Evolutionary conservation across 2,797 vertebrate genomes (phyloP).

Genomic region (Trichosurus vulpecula): DNA sequence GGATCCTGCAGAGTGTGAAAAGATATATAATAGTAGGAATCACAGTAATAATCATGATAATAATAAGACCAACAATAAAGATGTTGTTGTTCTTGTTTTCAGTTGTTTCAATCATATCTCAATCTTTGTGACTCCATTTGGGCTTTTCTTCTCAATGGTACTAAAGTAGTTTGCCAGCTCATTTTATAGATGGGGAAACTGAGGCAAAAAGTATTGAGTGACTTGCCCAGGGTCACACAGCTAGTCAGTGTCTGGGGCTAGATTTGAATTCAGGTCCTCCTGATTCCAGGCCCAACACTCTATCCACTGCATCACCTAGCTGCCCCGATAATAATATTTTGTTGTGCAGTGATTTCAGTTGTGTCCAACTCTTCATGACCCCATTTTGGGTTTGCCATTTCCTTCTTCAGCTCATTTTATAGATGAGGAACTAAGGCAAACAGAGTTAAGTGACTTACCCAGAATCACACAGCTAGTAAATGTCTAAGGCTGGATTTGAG

Average conservation of each 20-base stretch:
- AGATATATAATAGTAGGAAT: not conserved
- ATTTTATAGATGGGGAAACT: not conserved
- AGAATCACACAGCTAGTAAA: not conserved
- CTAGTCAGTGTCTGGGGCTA: not conserved
- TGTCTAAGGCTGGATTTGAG: not conserved
- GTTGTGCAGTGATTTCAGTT: not conserved
- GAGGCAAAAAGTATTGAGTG: not conserved
- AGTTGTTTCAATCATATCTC: not conserved
- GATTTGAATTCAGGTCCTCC: not conserved
- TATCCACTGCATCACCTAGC: not conserved
- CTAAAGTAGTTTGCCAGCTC: not conserved
- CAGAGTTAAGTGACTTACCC: not conserved
- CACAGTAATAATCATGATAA: not conserved
- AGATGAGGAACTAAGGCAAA: not conserved
- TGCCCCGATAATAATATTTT: not conserved
- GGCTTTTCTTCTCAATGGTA: not conserved
- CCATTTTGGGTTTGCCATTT: not conserved
- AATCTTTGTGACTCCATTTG: not conserved
- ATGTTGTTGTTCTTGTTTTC: not conserved
- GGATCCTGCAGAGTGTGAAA: not conserved
- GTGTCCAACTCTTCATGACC: not conserved
- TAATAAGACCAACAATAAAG: not conserved
- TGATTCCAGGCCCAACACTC: not conserved
- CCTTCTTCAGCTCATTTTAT: not conserved
- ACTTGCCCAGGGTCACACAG: not conserved